Conservation (phyloP, 2,888 invertebrate species). For the Ectemnius lituratus region DNA sequence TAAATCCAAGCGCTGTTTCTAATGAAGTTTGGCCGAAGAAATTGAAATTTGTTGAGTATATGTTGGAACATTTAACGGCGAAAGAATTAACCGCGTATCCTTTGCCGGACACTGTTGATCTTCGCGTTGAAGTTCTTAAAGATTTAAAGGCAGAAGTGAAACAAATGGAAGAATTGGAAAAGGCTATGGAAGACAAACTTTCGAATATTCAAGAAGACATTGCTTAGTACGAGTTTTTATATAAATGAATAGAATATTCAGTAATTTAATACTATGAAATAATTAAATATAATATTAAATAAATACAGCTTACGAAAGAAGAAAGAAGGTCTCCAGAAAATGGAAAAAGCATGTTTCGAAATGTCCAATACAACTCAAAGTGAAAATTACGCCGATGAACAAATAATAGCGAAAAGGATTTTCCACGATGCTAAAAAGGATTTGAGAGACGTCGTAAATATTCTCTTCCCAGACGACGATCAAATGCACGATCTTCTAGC, state of each 20-base stretch:
- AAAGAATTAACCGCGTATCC: constrained; percentile 60
- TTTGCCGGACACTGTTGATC: constrained; percentile 60
- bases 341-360: constrained; percentile 60
- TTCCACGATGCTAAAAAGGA: constrained; percentile 63
- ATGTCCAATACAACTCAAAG: constrained; percentile 45
- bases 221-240: constrained; percentile 55
- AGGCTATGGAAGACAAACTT: constrained; percentile 40
- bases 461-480: constrained; percentile 63
- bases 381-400: constrained; percentile 56
- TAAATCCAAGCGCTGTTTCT: background rate
- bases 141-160: constrained; percentile 57
- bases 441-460: constrained; percentile 60
- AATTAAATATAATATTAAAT: no score
- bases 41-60: background rate
- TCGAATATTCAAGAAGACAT: constrained; percentile 57
- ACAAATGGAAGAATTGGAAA: constrained; percentile 38
- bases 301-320: constrained; percentile 63
- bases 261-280: background rate
- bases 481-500: constrained; percentile 60
- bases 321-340: constrained; percentile 59
- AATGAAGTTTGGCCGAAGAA: background rate
- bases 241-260: background rate
- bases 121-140: constrained; percentile 52
- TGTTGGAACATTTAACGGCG: background rate
- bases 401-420: constrained; percentile 45